phyloP scores from a whole-genome alignment of 2,113 vertebrate species.

The Urocitellus parryii region DNA sequence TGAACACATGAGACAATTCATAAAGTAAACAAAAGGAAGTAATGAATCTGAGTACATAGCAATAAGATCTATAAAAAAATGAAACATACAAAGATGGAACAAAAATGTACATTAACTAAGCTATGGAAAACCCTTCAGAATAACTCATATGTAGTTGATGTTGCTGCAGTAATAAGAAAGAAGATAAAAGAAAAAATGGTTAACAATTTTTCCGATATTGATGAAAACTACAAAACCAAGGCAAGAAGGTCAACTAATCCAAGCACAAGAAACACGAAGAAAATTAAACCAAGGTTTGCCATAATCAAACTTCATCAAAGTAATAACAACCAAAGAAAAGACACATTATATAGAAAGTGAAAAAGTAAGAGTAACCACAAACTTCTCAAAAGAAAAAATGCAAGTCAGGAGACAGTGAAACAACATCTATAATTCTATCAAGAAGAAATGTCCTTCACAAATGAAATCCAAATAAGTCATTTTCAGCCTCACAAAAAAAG shows the following conservation, averaged over 20 bases:
- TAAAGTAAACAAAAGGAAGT: not conserved
- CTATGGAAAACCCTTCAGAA: not conserved
- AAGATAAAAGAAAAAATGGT: not conserved
- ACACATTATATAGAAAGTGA: not conserved
- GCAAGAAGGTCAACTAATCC: not conserved
- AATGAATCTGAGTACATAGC: not conserved
- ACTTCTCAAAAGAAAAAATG: not conserved
- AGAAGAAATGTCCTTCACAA: not conserved
- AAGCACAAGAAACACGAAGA: not conserved
- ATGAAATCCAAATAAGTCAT: not conserved
- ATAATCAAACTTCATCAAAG: not conserved
- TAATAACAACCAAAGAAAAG: not conserved
- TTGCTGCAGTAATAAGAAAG: not conserved
- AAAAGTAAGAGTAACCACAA: not conserved
- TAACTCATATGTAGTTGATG: not conserved
- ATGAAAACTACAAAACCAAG: not conserved
- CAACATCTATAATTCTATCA: not conserved
- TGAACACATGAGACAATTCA: not conserved
- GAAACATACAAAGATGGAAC: not conserved
- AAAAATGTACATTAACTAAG: not conserved
- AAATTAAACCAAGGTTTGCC: not conserved
- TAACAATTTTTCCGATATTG: constrained; percentile 2
- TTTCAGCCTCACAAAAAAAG: not conserved
- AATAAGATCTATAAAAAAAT: not conserved
- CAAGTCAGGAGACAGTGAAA: not conserved